Conservation (phyloP, 2,888 invertebrate genomes). For the Eueremaeus valkanovi region DNA sequence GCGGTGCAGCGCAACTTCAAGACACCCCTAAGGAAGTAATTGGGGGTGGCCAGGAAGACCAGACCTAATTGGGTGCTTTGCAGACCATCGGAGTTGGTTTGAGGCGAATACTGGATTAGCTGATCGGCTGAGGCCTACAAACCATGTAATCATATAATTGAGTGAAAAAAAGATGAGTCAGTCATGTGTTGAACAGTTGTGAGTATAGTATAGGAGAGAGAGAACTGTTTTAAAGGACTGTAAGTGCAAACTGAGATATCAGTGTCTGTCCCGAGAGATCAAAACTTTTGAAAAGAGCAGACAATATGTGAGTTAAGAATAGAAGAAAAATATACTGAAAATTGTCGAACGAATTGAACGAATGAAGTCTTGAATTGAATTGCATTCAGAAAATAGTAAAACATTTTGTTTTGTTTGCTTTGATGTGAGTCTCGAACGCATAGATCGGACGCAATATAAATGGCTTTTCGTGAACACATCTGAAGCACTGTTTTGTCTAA, state of each 20-base stretch:
- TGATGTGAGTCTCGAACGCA: background rate
- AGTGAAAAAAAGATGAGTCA: background rate
- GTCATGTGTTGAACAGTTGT: background rate
- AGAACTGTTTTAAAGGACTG: background rate
- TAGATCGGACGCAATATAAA: background rate
- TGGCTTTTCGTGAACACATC: background rate
- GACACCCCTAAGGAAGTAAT: constrained; percentile 34
- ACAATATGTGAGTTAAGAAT: background rate
- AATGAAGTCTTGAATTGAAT: background rate
- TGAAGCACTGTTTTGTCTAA: background rate
- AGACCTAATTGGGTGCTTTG: constrained; percentile 35
- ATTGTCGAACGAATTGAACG: background rate
- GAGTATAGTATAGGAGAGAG: background rate
- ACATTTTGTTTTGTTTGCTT: background rate
- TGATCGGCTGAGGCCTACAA: constrained; percentile 35
- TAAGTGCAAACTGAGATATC: background rate
- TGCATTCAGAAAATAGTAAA: constrained; percentile 12
- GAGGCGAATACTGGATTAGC: constrained; percentile 12
- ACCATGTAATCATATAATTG: background rate
- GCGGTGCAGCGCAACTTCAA: constrained; percentile 38
- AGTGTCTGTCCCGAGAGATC: constrained; percentile 17
- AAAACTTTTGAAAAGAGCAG: background rate
- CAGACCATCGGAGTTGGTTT: constrained; percentile 29
- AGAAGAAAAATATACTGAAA: background rate
- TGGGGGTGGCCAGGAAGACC: constrained; percentile 22